phyloP scores from a whole-genome alignment of 2,888 invertebrate species.

The Athalia rosae region DNA sequence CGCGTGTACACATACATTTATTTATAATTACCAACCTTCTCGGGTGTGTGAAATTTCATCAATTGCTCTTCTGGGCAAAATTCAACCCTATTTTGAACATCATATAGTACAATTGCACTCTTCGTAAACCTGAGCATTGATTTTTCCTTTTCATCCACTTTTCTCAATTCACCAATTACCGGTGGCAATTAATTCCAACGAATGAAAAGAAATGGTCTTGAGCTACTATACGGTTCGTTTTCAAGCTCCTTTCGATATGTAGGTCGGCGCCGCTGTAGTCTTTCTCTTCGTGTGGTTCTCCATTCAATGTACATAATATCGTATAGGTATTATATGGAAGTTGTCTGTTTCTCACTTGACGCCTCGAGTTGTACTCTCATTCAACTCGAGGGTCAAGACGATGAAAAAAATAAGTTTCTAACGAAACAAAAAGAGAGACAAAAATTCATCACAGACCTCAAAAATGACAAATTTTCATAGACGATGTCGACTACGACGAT shows the following conservation, averaged over 20 bases:
- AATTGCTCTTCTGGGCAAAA: no score
- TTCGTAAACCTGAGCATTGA: no score
- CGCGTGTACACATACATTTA: not conserved
- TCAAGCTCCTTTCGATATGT: conserved; percentile 37
- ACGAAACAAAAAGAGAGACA: not conserved
- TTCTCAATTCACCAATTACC: no score
- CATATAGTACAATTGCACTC: no score
- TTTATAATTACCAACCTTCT: not conserved
- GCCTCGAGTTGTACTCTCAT: conserved; percentile 34
- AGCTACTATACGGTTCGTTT: not conserved
- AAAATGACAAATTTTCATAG: no score
- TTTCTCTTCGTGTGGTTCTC: conserved; percentile 31
- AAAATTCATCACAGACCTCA: not conserved
- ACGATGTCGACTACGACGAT: no score
- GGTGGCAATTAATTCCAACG: no score
- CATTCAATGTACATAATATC: conserved; percentile 24
- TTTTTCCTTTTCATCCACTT: no score
- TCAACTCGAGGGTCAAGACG: conserved; percentile 13
- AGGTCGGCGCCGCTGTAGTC: conserved; percentile 39
- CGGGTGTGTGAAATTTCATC: no score
- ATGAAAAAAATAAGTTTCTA: not conserved
- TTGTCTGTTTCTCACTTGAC: conserved; percentile 23
- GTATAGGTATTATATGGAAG: not conserved
- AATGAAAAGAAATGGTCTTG: no score
- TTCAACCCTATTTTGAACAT: no score